phyloP scores from a whole-genome alignment of 2,797 vertebrate genomes.

The Kryptolebias ocellatus region DNA sequence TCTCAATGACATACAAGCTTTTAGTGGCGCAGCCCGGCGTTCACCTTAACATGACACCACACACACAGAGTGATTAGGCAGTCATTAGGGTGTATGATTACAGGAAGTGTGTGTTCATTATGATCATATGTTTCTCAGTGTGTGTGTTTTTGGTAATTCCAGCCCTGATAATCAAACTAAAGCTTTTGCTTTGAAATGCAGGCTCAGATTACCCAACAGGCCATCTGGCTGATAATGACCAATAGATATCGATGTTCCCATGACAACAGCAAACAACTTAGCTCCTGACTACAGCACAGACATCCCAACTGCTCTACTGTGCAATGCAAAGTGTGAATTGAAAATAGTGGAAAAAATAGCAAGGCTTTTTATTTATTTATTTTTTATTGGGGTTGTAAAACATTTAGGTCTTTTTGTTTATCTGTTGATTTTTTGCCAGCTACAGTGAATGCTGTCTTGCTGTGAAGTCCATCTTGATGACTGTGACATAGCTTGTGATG shows the following conservation, averaged over 20 bases:
- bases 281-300: not conserved
- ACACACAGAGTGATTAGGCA: conserved; percentile 44
- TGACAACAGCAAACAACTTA: conserved; percentile 12
- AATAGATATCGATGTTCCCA: conserved; percentile 18
- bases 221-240: conserved; percentile 49
- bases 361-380: too few relatives aligned
- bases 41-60: conserved; percentile 83
- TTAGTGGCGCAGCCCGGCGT: conserved; percentile 76
- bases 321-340: not conserved
- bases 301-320: not conserved
- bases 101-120: conserved; percentile 44
- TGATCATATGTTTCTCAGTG: conserved; percentile 45
- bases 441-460: not conserved
- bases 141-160: conserved; percentile 54
- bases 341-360: not conserved
- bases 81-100: conserved; percentile 63
- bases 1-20: conserved; percentile 80
- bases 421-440: not conserved
- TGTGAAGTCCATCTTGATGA: conserved; percentile 1
- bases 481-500: not conserved
- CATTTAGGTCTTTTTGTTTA: not conserved
- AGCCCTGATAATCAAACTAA: conserved; percentile 67
- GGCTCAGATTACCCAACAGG: conserved; percentile 66
- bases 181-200: conserved; percentile 65
- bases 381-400: not conserved